These are phyloP conservation scores for Callyntrura sp. DNA, from an alignment of 2,888 invertebrate species.

Conservation along the genomic window DNA sequence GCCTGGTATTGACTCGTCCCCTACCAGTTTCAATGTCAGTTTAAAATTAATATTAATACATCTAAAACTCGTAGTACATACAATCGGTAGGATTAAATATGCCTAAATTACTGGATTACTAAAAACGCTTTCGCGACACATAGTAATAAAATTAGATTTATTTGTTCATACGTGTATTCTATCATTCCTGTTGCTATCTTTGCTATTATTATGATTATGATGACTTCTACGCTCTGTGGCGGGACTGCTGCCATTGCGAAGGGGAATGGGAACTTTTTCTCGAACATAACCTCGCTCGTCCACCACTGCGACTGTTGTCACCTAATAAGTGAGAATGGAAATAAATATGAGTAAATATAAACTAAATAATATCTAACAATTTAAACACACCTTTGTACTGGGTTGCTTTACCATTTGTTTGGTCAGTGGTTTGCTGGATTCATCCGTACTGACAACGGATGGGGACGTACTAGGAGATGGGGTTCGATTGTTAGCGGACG, in stretches of 20 bases:
- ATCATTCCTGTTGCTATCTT: constrained; percentile 61
- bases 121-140: constrained; percentile 17
- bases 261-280: constrained; percentile 59
- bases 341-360: too few relatives aligned
- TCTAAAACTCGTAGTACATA: background rate
- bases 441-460: constrained; percentile 68
- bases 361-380: too few relatives aligned
- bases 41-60: constrained; percentile 14
- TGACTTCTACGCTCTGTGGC: constrained; percentile 52
- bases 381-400: too few relatives aligned
- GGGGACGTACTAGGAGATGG: constrained; percentile 71
- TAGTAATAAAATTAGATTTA: background rate
- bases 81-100: background rate
- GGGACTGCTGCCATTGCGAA: constrained; percentile 69
- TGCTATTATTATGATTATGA: background rate
- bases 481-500: constrained; percentile 56
- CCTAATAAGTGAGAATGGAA: constrained; percentile 45
- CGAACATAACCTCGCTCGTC: constrained; percentile 68
- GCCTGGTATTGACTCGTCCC: background rate
- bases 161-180: constrained; percentile 69
- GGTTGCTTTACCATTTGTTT: constrained; percentile 63
- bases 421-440: constrained; percentile 61
- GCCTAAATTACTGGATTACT: constrained; percentile 47
- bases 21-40: background rate
- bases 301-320: constrained; percentile 72